Base-by-base conservation (phyloP, 2,113 vertebrate genomes). In the Bostrychus sinensis region DNA sequence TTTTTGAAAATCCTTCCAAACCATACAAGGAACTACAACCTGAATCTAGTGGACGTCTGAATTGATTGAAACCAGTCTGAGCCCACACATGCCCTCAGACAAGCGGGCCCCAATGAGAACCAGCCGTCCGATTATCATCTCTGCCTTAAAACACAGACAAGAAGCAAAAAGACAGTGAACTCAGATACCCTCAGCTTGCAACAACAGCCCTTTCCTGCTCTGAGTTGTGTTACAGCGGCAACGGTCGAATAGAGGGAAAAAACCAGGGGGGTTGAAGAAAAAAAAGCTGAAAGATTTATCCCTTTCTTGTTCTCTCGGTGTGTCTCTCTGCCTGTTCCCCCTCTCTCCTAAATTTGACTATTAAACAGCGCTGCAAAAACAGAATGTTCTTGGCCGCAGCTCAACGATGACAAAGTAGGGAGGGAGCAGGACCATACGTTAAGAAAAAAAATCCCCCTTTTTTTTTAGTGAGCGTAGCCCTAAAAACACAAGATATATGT, bases 341-440 rank as follows among this genome's bases (percentile, higher is more conserved):
- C 71, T 58, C 76, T 78, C 78, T 81, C 77, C 82, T 83, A 89
- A 88, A 88, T 88, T 72, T 87, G 85, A 89, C 88, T 88, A 85
- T 90, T 91, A 88, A 86, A 87, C 85, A 82, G 77, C 53, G 26
- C 84, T 82, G 80, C 82, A 88, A 89, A 91, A 90, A 90, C 82
- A 85, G 92, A 92, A 92, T 92, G 91, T 92, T 92, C 89, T 92
- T 91, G 88, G 89, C 89, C 7, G 57, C 12, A 70, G 67, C 82
- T 91, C 90, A 93, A 89, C 89, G 89, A 89, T 91, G 87, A 92
- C 84, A 88, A 84, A 83, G 81, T 75, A 73, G 85, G 82, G 83
- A 85, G 84, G 80, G 85, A 72, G 61, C 67, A 59, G 75, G 78
- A 78, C 87, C 87, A 91, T 88, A 91, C 85, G 45, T 90, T 89